Evolutionary conservation across 2,888 invertebrate genomes (phyloP), one percentile per base, ranked within the genome.

Genomic region (Strigamia maritima): DNA sequence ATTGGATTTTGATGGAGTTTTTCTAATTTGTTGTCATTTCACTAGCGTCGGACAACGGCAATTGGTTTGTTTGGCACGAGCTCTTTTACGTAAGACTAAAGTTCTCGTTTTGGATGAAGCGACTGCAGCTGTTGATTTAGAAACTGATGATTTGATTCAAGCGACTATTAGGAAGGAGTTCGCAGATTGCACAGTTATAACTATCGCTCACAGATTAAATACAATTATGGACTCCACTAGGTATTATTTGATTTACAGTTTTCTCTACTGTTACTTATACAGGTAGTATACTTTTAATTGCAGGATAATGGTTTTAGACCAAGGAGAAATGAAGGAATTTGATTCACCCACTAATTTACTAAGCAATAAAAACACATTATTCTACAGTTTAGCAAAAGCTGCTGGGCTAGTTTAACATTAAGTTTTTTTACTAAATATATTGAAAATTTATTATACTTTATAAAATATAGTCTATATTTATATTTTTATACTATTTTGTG

Each of bases 201-300:
- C 82, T 14, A 81, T 82, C 35, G 81, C 80, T 38, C 82, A 83
- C 75, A 35, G 49, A 35, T 10, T 97, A 81, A 95, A 95, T 86
- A 96, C 96, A 31, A 95, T 97, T 83, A 90, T 96, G 90, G 95
- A 95, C 88, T 22, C 22, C 8, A 75, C 75, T 8, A 22, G 75
- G 65, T 65, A 16, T 14, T 8, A 40, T 10, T 40, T 40, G 8
- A 8, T 8, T 14, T 40, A 40, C 8, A 10, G 14, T 10, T 40
- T 40, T 10, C 8, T 40, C 8, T 10, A 40, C 8, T 8, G 40
- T 40, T 8, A 40, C 14, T 40, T 40, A n/a, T n/a, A 40, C n/a
- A n/a, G n/a, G n/a, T n/a, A n/a, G n/a, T n/a, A n/a, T n/a, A n/a
- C n/a, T n/a, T n/a, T n/a, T n/a, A n/a, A n/a, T n/a, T 40, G 40